Evolutionary conservation across 2,113 vertebrate genomes (phyloP).

Genomic region (Chaetura pelagica): DNA sequence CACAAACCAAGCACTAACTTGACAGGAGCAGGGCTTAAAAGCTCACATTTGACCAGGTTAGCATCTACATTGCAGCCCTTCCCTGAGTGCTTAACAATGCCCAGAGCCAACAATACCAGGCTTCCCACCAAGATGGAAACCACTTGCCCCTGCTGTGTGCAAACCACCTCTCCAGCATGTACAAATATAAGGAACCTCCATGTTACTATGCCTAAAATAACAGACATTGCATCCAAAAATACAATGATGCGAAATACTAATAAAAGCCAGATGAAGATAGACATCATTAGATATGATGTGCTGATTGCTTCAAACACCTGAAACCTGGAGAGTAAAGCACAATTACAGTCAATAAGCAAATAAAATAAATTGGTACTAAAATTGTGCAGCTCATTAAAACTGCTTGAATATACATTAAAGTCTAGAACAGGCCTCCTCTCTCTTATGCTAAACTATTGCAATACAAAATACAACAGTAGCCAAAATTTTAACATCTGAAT

Average conservation of each 20-base stretch:
- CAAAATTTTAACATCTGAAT: background rate
- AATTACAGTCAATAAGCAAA: background rate
- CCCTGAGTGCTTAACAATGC: background rate
- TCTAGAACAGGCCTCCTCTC: background rate
- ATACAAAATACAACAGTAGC: background rate
- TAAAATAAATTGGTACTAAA: background rate
- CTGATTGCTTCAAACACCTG: background rate
- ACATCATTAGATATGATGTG: background rate
- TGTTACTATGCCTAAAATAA: background rate
- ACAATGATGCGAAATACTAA: background rate
- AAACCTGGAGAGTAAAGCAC: background rate
- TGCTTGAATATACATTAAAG: background rate
- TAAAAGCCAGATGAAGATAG: background rate
- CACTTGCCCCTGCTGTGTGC: fast-evolving
- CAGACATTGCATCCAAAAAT: background rate
- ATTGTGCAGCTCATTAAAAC: background rate
- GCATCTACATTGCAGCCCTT: background rate
- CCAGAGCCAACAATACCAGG: background rate
- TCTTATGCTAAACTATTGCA: background rate
- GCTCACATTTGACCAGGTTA: background rate
- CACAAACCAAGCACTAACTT: background rate
- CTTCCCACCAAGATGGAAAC: background rate
- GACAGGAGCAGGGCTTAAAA: background rate
- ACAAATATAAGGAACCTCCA: background rate
- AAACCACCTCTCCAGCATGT: fast-evolving